These are phyloP conservation scores for Sphecodes monilicornis DNA, from an alignment of 2,888 invertebrate genomes.

Conservation along the genomic window DNA sequence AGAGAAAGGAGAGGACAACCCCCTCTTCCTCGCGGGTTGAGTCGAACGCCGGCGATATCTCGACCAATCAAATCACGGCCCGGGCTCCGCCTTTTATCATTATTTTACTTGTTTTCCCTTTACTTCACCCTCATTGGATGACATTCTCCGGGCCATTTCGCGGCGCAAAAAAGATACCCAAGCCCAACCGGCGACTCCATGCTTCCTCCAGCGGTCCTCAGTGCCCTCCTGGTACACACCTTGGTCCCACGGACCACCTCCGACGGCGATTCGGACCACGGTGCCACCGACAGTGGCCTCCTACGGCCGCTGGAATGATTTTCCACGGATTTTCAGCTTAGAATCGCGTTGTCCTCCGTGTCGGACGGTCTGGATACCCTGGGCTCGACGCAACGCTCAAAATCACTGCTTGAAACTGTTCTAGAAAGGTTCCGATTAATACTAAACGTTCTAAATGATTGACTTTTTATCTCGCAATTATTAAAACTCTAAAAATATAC, in stretches of 20 bases:
- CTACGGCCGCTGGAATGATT: conserved; percentile 29
- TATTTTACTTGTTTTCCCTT: conserved; percentile 85
- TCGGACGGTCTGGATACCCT: background rate
- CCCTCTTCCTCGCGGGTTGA: conserved; percentile 79
- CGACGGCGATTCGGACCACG: conserved; percentile 20
- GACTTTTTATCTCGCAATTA: background rate
- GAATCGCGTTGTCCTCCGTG: background rate
- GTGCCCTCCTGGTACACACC: conserved; percentile 71
- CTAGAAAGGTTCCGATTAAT: background rate
- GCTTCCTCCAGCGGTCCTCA: conserved; percentile 69
- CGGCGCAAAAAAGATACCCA: conserved; percentile 72
- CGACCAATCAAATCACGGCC: conserved; percentile 84
- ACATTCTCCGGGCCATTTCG: conserved; percentile 80
- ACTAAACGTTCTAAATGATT: background rate
- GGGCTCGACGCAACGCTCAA: background rate
- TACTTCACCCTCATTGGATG: conserved; percentile 84
- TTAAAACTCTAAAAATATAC: background rate
- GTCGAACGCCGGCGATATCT: conserved; percentile 84
- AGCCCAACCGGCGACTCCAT: conserved; percentile 73
- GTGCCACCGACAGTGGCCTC: conserved; percentile 40
- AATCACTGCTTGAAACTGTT: background rate
- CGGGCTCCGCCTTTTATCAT: conserved; percentile 85
- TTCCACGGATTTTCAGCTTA: conserved; percentile 38
- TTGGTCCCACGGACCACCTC: conserved; percentile 67
- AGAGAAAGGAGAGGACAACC: conserved; percentile 76